Percentiles rank a stretch among this genome's conserved stretches.
Evolutionary conservation across 2,113 vertebrate genomes (phyloP).

Genomic region (Romanogobio albipinnatus): DNA sequence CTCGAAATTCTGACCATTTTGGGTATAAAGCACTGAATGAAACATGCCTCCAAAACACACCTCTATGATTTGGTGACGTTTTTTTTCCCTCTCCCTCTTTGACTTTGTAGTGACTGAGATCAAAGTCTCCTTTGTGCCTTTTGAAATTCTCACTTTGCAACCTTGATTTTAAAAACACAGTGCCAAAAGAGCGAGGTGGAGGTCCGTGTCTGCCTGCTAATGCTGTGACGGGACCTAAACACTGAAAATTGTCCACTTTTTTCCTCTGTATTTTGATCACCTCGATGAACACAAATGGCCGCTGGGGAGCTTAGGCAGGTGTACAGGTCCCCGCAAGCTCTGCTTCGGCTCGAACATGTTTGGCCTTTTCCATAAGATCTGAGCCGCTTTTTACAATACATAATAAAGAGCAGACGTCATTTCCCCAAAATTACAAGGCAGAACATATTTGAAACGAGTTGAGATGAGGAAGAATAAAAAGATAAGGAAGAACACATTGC

Average conservation of each 20-base stretch:
- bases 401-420: neutral
- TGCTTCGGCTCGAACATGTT: neutral
- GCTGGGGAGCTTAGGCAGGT: neutral
- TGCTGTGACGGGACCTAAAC: neutral
- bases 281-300: neutral
- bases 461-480: neutral
- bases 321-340: neutral
- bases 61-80: neutral
- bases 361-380: neutral
- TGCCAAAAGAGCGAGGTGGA: neutral
- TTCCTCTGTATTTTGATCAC: neutral
- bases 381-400: neutral
- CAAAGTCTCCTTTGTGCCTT: neutral
- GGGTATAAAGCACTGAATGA: neutral
- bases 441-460: neutral
- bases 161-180: neutral
- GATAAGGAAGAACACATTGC: neutral
- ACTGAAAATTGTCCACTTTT: neutral
- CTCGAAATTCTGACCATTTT: too few species aligned
- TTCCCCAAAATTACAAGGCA: neutral
- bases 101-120: constrained; percentile 27
- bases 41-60: neutral
- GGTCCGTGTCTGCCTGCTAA: neutral
- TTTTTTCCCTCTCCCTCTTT: neutral
- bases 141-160: neutral